Conservation (phyloP, 2,797 vertebrate species). For the Lerista edwardsae region DNA sequence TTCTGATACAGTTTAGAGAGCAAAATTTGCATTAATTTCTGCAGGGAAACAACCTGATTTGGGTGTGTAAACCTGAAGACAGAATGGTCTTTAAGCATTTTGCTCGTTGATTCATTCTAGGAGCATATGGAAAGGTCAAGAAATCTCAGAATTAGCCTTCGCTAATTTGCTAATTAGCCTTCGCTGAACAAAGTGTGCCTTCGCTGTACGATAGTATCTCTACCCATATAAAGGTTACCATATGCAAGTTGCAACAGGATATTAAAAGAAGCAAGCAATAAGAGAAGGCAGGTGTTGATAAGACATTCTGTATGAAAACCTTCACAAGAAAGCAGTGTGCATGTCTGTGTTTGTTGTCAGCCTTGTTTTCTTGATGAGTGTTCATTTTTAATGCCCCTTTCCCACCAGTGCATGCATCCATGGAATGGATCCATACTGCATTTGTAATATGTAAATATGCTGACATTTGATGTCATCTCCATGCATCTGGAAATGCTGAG, state of each 20-base stretch:
- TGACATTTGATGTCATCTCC: no score
- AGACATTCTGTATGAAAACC: rapidly evolving
- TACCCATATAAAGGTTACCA: background rate
- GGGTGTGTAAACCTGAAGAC: background rate
- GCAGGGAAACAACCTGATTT: background rate
- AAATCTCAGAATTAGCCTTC: background rate
- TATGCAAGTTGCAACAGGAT: background rate
- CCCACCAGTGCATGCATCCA: no score
- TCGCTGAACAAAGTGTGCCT: no score
- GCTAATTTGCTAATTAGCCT: no score
- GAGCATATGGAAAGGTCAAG: background rate
- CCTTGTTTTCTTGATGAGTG: background rate
- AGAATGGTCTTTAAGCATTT: background rate
- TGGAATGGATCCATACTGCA: background rate
- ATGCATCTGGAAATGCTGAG: background rate
- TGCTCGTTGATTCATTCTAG: background rate
- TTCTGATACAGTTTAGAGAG: no score
- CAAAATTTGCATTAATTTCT: rapidly evolving
- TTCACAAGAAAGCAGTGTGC: background rate
- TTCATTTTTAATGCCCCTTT: no score
- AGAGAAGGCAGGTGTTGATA: background rate
- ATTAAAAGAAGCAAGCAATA: background rate
- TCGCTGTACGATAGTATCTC: background rate
- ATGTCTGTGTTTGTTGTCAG: background rate
- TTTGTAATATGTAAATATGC: background rate